These are phyloP conservation scores for Heliconius himera DNA, from an alignment of 1,140 invertebrate genomes.

Conservation along the genomic window DNA sequence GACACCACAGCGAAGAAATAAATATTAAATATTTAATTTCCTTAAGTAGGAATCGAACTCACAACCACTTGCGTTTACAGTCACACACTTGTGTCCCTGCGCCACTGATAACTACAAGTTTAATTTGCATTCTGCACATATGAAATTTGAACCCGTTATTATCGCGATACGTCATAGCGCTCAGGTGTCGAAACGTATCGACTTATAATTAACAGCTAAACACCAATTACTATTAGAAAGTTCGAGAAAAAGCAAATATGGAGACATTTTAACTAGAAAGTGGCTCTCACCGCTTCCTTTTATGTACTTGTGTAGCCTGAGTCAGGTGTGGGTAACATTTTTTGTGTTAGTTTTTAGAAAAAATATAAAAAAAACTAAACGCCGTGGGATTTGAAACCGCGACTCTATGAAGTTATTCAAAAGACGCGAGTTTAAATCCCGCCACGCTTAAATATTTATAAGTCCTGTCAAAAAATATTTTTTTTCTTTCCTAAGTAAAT, in stretches of 20 bases:
- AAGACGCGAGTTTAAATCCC: no score
- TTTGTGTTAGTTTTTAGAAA: no score
- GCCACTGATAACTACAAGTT: neutral
- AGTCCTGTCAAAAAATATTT: no score
- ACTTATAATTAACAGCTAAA: neutral
- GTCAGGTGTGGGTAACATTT: neutral
- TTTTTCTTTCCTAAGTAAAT: no score
- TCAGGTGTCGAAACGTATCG: neutral
- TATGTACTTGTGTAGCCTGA: neutral
- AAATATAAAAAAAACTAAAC: no score
- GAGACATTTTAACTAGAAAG: slow-evolving; percentile 8
- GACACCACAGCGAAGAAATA: no score
- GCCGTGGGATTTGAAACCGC: no score
- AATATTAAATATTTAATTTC: no score
- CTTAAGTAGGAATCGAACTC: no score
- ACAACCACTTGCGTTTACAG: neutral
- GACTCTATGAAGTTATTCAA: no score
- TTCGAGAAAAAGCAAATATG: slow-evolving; percentile 12
- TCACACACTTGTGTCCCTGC: neutral
- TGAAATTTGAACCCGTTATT: neutral
- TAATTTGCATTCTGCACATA: neutral
- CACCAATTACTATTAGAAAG: slow-evolving; percentile 12
- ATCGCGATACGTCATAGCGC: neutral
- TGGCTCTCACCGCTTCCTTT: slow-evolving; percentile 11
- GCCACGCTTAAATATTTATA: no score